Conservation (phyloP, 2,113 vertebrate genomes). For the Aviceda subcristata region DNA sequence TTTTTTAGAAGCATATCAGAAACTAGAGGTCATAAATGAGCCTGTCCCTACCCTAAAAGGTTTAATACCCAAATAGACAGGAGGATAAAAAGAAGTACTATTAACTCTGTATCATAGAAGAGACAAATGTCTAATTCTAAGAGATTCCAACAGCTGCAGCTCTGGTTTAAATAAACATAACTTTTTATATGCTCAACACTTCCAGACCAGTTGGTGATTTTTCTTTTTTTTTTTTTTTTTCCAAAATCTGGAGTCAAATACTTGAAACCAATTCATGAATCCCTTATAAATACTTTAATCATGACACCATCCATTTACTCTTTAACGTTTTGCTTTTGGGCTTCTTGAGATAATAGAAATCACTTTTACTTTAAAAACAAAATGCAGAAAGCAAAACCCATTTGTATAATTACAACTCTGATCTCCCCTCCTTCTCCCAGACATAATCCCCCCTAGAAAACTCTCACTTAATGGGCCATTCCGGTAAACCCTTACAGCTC, state of each 20-base stretch:
- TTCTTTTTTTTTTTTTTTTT: neutral
- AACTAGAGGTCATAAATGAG: neutral
- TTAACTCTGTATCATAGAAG: neutral
- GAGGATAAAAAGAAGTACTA: neutral
- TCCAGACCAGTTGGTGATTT: neutral
- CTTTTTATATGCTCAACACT: slow-evolving; percentile 1
- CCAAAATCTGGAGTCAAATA: neutral
- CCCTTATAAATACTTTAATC: neutral
- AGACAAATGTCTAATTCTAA: neutral
- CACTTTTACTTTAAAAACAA: slow-evolving; percentile 51
- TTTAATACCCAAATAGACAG: neutral
- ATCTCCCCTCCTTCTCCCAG: neutral
- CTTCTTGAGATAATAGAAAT: slow-evolving; percentile 54
- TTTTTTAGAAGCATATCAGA: slow-evolving; percentile 37
- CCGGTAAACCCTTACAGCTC: slow-evolving; percentile 25
- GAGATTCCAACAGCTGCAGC: neutral
- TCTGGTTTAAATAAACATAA: neutral
- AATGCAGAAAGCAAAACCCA: slow-evolving; percentile 44
- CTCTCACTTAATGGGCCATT: slow-evolving; percentile 39
- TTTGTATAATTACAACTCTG: slow-evolving; percentile 47
- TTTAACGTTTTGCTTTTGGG: slow-evolving; percentile 48
- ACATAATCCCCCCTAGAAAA: slow-evolving; percentile 20
- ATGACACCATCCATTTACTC: neutral
- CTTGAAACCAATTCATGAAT: neutral
- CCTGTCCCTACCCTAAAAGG: neutral